These are phyloP conservation scores for Passerina amoena DNA, from an alignment of 2,113 vertebrate species.

Conservation along the genomic window DNA sequence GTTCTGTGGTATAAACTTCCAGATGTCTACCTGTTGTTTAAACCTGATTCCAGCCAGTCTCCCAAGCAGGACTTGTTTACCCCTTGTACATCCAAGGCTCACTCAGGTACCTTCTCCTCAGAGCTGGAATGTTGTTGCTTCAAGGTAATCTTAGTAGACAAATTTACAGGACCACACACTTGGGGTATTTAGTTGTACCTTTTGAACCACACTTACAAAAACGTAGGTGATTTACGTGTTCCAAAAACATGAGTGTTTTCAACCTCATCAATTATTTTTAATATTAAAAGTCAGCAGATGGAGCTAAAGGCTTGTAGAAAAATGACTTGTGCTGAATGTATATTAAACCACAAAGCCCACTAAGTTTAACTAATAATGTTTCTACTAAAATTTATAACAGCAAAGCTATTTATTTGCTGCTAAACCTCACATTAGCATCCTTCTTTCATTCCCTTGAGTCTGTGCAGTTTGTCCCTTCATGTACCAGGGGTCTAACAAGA, in stretches of 20 bases:
- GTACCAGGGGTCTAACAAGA: not conserved
- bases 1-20: not conserved
- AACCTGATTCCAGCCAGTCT: not conserved
- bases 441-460: not conserved
- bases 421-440: not conserved
- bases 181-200: not conserved
- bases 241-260: not conserved
- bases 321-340: constrained; percentile 30
- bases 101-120: not conserved
- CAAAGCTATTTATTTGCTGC: not conserved
- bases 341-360: constrained; percentile 12
- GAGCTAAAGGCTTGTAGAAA: constrained; percentile 78
- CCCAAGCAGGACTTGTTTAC: not conserved
- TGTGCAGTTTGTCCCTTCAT: not conserved
- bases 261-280: constrained; percentile 48
- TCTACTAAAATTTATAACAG: not conserved
- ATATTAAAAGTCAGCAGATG: constrained; percentile 80
- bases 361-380: not conserved
- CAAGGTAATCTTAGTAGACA: not conserved
- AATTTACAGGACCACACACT: not conserved
- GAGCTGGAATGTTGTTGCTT: not conserved
- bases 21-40: not conserved
- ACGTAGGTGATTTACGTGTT: not conserved
- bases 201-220: not conserved
- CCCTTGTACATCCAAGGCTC: not conserved